Evolutionary conservation across 2,797 vertebrate species (phyloP), one percentile per base, ranked within the genome.

Genomic region (Neosilurus mollespiculum): DNA sequence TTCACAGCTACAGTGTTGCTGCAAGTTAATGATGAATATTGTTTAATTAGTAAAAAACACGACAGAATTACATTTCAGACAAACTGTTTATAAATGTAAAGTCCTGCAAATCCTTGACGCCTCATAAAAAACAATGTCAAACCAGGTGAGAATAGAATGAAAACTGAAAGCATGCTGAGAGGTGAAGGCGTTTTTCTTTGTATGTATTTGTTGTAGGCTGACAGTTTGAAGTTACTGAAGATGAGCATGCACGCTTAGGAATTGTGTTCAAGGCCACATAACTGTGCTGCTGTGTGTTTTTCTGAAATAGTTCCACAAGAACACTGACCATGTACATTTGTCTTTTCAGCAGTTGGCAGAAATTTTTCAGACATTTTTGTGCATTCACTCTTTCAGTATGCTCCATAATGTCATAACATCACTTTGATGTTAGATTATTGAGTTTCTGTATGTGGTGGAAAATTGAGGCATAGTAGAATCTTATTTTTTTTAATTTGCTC

Each of bases 241-340:
- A 82, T 73, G 78, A 56, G 80, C 58, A 37, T 71, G 65, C 58
- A 37, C 65, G 65, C 75, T 66, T 71, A 85, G 84, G 72, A 71
- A 85, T 81, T 85, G 84, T 81, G 71, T 78, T 64, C 80, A 85
- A 78, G 73, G 84, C 75, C 61, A 76, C 71, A 59, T 66, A 79
- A 70, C 80, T 78, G 73, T 81, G 73, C 80, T 43, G 64, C 64
- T 70, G 80, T 64, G 61, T 76, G 58, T 64, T 78, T 66, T 82
- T 85, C 72, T 80, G 54, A 81, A 85, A 81, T 85, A 71, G 73
- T 71, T 71, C 59, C 61, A 73, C 73, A 85, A 54, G 59, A 82
- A 78, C 62, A 56, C 7, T 64, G 34, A 82, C 79, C 65, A 73
- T 18, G 1, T 37, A n/a, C 30, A 51, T 81, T 85, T 85, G 80